These are phyloP conservation scores for Macroramphosus scolopax DNA, from an alignment of 2,797 vertebrate species.

Conservation along the genomic window DNA sequence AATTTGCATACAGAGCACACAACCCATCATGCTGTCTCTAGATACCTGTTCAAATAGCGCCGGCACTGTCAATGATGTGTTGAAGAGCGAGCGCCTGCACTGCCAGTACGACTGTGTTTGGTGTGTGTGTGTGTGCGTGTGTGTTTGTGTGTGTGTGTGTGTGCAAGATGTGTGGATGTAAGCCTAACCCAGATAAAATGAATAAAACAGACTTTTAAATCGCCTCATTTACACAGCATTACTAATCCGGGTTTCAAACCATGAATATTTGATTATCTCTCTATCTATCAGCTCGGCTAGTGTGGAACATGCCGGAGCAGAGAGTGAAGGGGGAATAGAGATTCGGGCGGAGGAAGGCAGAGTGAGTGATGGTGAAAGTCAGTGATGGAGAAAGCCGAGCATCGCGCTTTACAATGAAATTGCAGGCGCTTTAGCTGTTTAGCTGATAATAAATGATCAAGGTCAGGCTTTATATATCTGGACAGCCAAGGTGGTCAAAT, in stretches of 20 bases:
- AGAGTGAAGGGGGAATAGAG: constrained; percentile 18
- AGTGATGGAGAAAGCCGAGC: constrained; percentile 31
- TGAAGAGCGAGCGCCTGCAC: constrained; percentile 32
- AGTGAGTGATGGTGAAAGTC: constrained; percentile 47
- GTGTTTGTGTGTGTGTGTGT: constrained; percentile 27
- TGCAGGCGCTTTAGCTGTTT: constrained; percentile 6
- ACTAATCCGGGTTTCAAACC: constrained; percentile 73
- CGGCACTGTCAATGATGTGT: constrained; percentile 53
- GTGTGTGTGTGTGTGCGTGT: constrained; percentile 18
- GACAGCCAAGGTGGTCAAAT: no score
- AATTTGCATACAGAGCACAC: constrained; percentile 73
- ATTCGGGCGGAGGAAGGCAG: constrained; percentile 17
- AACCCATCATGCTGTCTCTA: constrained; percentile 64
- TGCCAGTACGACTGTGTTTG: constrained; percentile 24
- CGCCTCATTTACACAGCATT: constrained; percentile 77
- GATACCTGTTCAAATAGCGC: constrained; percentile 70
- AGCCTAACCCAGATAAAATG: constrained; percentile 78
- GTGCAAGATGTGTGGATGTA: constrained; percentile 35
- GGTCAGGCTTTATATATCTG: no score
- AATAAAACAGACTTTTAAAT: constrained; percentile 82
- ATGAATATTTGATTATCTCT: constrained; percentile 78
- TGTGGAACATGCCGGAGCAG: constrained; percentile 48
- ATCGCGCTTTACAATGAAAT: constrained; percentile 22
- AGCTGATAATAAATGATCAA: constrained; percentile 15
- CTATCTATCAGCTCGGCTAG: constrained; percentile 57